phyloP scores from a whole-genome alignment of 2,888 invertebrate genomes.

The Limenitis camilla region DNA sequence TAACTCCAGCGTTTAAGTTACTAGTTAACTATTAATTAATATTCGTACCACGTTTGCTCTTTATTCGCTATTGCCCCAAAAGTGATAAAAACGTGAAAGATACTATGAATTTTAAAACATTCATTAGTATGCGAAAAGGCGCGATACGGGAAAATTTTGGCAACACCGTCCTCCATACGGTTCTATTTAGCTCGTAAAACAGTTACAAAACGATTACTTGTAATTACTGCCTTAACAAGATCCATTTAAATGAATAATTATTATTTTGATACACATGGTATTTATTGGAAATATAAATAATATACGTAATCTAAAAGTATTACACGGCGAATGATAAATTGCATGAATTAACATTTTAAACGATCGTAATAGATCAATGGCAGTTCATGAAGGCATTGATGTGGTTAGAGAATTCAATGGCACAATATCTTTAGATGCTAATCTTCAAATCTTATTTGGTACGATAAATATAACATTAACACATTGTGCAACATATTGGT shows the following conservation, averaged over 20 bases:
- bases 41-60: slow-evolving; percentile 33
- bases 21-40: slow-evolving; percentile 30
- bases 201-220: too few species aligned
- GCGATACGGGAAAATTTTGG: slow-evolving; percentile 39
- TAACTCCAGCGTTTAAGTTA: slow-evolving; percentile 16
- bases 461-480: slow-evolving; percentile 8
- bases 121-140: slow-evolving; percentile 42
- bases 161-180: slow-evolving; percentile 34
- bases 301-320: neutral
- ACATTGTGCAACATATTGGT: slow-evolving; percentile 4
- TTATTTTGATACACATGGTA: neutral
- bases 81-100: slow-evolving; percentile 35
- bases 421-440: neutral
- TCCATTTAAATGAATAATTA: neutral
- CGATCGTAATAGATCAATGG: slow-evolving; percentile 1
- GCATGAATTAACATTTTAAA: neutral
- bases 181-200: slow-evolving; percentile 10
- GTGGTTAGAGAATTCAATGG: neutral
- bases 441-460: slow-evolving; percentile 11
- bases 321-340: neutral
- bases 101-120: slow-evolving; percentile 35
- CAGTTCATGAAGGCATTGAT: slow-evolving; percentile 4
- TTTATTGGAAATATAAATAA: neutral
- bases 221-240: neutral
- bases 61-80: slow-evolving; percentile 39